Evolutionary conservation across 1,140 invertebrate species (phyloP).

Genomic region (Theocolax elegans): DNA sequence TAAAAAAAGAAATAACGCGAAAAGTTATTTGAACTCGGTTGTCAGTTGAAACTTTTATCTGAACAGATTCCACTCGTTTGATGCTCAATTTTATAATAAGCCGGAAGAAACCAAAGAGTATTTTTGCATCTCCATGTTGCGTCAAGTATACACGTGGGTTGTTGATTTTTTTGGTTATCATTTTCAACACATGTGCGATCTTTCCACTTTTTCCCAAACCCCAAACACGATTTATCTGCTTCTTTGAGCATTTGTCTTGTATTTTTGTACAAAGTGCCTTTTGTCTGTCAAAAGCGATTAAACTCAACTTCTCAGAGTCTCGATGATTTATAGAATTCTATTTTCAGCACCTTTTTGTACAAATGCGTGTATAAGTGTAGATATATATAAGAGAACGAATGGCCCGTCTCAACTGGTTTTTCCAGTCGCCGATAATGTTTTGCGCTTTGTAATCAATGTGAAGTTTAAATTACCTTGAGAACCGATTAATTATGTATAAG

Average conservation of each 20-base stretch:
- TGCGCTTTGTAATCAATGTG: background rate
- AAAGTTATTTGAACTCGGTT: no score
- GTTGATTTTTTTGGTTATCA: no score
- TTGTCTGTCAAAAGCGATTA: conserved; percentile 16
- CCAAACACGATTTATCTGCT: background rate
- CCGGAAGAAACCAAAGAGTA: no score
- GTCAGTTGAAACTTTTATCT: no score
- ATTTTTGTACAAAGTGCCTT: background rate
- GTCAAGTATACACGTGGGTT: no score
- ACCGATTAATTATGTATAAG: conserved; percentile 1
- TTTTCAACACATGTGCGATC: no score
- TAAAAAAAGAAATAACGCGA: no score
- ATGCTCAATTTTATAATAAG: no score
- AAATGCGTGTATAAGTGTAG: background rate
- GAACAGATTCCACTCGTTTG: no score
- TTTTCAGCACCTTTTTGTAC: conserved; percentile 9
- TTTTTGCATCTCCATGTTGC: no score
- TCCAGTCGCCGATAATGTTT: background rate
- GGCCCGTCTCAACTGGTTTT: conserved; percentile 26
- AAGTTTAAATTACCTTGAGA: conserved; percentile 8
- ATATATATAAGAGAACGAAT: no score
- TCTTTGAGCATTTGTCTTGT: background rate
- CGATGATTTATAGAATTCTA: conserved; percentile 1
- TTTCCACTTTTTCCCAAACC: no score
- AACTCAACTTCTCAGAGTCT: background rate